Evolutionary conservation across 2,113 vertebrate genomes (phyloP), one percentile per base, ranked within the genome.

Genomic region (Silurus glanis): DNA sequence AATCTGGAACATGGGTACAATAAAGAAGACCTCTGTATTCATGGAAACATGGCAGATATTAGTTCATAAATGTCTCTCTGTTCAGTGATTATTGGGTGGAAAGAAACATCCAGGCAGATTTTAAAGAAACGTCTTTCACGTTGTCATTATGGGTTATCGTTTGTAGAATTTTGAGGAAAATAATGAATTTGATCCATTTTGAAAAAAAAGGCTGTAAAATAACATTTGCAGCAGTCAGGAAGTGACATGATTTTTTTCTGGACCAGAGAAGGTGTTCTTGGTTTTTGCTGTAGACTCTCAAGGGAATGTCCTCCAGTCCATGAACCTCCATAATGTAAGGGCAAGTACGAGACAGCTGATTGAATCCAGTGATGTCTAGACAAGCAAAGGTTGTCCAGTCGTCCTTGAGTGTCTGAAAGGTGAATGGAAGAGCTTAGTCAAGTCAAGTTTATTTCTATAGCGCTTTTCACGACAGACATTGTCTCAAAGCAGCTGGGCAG

Each of bases 321-420:
- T 61, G 56, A 79, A 79, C 76, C 55, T 55, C 7, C 76, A 37
- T 37, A 1, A 8, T 58, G 55, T 25, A 9, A 3, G 17, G n/a
- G 76, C 14, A 21, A 79, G 17, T 25, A 37, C 6, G 16, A 58
- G 55, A 79, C 55, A 79, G 76, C 55, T 79, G 25, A 79, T 79
- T 4, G 8, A 79, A 79, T 37, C 13, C 25, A 58, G 47, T 13
- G n/a, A 8, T 0, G 19, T 56, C 51, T 78, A 78, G 75, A 56
- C 75, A 28, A 25, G 51, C 8, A 71, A 56, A 78, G 17, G 75
- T 25, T n/a, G 16, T 28, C 53, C 53, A 78, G 53, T 17, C 5
- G n/a, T 78, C 75, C 75, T 56, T 56, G n/a, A 7, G 56, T 56
- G 53, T 78, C 75, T 78, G 47, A 56, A 78, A 28, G 75, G 5